These are phyloP conservation scores for Typhlichthys subterraneus DNA, from an alignment of 2,797 vertebrate genomes.

Conservation along the genomic window DNA sequence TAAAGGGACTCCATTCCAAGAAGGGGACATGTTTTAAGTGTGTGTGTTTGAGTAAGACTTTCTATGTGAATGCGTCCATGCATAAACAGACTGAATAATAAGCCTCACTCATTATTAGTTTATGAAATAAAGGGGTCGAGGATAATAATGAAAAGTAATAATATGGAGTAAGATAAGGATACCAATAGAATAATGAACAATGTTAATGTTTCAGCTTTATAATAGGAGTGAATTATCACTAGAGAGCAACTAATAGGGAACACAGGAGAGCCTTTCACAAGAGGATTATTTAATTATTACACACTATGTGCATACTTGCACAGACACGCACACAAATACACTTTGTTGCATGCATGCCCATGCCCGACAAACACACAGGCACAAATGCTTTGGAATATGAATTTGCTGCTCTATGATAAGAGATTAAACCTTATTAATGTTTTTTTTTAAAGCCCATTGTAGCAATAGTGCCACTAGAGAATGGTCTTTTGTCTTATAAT, in stretches of 20 bases:
- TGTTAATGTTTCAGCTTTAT: slow-evolving; percentile 38
- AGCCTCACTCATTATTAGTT: slow-evolving; percentile 15
- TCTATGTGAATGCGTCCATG: background rate
- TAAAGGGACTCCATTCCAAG: too few species aligned
- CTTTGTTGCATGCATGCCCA: background rate
- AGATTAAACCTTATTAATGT: slow-evolving; percentile 48
- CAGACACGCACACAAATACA: slow-evolving; percentile 9
- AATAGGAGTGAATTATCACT: slow-evolving; percentile 24
- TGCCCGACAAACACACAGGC: background rate
- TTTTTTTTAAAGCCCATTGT: slow-evolving; percentile 41
- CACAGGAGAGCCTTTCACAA: slow-evolving; percentile 41
- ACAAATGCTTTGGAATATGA: slow-evolving; percentile 40
- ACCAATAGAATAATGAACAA: slow-evolving; percentile 34
- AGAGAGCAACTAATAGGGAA: slow-evolving; percentile 26
- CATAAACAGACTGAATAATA: slow-evolving; percentile 7
- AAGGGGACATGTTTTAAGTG: background rate
- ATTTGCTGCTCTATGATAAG: slow-evolving; percentile 43
- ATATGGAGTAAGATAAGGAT: slow-evolving; percentile 25
- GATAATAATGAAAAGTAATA: slow-evolving; percentile 14
- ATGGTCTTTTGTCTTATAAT: slow-evolving; percentile 37
- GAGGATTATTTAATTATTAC: slow-evolving; percentile 21
- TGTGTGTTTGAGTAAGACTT: slow-evolving; percentile 7
- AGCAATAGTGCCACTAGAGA: slow-evolving; percentile 20
- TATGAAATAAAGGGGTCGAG: slow-evolving; percentile 14
- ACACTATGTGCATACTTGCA: background rate